Percentiles rank a stretch among this genome's conserved stretches.
phyloP scores from a whole-genome alignment of 2,888 invertebrate species.

The Trachelus troglodyta region DNA sequence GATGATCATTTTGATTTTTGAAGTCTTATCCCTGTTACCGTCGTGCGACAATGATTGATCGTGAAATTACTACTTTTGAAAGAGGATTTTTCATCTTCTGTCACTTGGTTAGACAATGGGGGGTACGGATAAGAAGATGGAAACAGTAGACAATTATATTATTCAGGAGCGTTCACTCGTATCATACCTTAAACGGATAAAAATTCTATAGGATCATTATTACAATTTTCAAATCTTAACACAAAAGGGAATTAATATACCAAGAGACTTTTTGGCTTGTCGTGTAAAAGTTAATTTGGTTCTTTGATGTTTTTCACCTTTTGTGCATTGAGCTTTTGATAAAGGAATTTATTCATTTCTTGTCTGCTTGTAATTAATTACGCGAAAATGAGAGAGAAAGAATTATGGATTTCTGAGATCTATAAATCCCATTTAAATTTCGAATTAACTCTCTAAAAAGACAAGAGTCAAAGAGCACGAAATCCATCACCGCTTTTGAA shows the following conservation, averaged over 20 bases:
- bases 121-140: background rate
- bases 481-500: background rate
- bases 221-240: background rate
- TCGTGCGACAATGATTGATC: background rate
- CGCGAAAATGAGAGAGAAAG: background rate
- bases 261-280: background rate
- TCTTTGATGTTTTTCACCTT: background rate
- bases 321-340: background rate
- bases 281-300: background rate
- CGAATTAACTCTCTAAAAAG: background rate
- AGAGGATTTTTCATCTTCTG: background rate
- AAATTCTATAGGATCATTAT: background rate
- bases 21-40: background rate
- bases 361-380: background rate
- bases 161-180: background rate
- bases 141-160: background rate
- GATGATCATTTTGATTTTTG: background rate
- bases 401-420: background rate
- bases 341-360: background rate
- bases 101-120: background rate
- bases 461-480: background rate
- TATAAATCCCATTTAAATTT: background rate
- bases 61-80: background rate
- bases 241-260: background rate
- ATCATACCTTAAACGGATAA: background rate